These are phyloP conservation scores for Chloroceryle inda DNA, from an alignment of 2,797 vertebrate species.

Conservation along the genomic window DNA sequence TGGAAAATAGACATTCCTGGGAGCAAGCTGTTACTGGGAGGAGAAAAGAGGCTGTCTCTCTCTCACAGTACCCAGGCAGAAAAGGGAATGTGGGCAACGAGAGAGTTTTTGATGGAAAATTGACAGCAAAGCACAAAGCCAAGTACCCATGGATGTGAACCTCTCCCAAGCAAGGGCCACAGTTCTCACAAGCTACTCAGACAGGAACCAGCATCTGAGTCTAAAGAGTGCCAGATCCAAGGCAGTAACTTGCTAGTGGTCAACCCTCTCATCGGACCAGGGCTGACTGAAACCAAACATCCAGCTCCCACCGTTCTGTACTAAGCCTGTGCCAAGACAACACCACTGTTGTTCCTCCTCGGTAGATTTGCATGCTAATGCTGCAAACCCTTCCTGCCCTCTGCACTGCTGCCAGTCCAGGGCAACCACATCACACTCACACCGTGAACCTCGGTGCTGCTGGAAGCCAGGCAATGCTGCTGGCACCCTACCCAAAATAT, in stretches of 20 bases:
- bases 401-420: background rate
- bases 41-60: background rate
- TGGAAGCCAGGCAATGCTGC: background rate
- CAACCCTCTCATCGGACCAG: background rate
- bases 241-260: background rate
- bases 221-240: background rate
- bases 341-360: background rate
- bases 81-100: background rate
- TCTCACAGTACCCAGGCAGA: background rate
- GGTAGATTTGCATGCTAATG: background rate
- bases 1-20: background rate
- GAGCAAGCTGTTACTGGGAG: slow-evolving; percentile 19
- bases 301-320: background rate
- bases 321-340: slow-evolving; percentile 11
- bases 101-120: background rate
- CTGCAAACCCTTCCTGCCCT: background rate
- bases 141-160: background rate
- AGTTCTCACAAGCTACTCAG: background rate
- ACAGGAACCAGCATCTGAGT: background rate
- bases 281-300: background rate
- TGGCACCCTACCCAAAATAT: background rate
- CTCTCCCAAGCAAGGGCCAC: background rate
- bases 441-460: fast-evolving
- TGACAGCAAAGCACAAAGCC: slow-evolving; percentile 35
- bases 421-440: background rate